phyloP scores from a whole-genome alignment of 2,888 invertebrate genomes.

The Brachypalpus laphriformis region DNA sequence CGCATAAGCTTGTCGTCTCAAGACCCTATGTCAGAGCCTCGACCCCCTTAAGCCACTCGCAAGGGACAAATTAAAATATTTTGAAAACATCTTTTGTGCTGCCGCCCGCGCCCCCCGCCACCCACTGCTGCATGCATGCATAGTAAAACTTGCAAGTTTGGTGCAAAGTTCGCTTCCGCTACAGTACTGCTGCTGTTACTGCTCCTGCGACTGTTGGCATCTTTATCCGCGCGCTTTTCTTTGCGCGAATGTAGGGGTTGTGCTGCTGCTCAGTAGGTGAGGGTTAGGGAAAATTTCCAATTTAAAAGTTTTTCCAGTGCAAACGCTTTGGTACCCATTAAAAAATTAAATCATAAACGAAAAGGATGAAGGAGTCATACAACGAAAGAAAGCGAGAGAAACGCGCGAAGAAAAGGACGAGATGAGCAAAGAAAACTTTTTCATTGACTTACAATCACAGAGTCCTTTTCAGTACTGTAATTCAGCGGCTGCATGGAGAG shows the following conservation, averaged over 20 bases:
- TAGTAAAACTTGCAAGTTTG: slow-evolving; percentile 68
- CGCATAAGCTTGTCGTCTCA: slow-evolving; percentile 58
- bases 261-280: not conserved
- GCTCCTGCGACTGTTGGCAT: slow-evolving; percentile 61
- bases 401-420: slow-evolving; percentile 13
- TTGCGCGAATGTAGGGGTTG: slow-evolving; percentile 10
- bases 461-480: slow-evolving; percentile 38
- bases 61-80: slow-evolving; percentile 74
- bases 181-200: slow-evolving; percentile 38
- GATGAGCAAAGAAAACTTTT: slow-evolving; percentile 59
- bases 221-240: slow-evolving; percentile 43
- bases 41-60: slow-evolving; percentile 62
- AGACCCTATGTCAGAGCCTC: slow-evolving; percentile 46
- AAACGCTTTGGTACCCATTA: slow-evolving; percentile 71
- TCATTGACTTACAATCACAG: slow-evolving; percentile 72
- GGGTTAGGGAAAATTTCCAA: slow-evolving; percentile 47
- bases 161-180: slow-evolving; percentile 71
- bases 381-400: not conserved
- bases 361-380: slow-evolving; percentile 49
- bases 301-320: slow-evolving; percentile 49
- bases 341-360: slow-evolving; percentile 74
- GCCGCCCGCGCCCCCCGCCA: not conserved
- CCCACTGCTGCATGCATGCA: slow-evolving; percentile 41
- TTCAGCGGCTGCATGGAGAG: not conserved
- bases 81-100: slow-evolving; percentile 71